Percentiles rank a stretch among this genome's conserved stretches.
Conservation (phyloP, 2,113 vertebrate species). For the Nothocercus julius region DNA sequence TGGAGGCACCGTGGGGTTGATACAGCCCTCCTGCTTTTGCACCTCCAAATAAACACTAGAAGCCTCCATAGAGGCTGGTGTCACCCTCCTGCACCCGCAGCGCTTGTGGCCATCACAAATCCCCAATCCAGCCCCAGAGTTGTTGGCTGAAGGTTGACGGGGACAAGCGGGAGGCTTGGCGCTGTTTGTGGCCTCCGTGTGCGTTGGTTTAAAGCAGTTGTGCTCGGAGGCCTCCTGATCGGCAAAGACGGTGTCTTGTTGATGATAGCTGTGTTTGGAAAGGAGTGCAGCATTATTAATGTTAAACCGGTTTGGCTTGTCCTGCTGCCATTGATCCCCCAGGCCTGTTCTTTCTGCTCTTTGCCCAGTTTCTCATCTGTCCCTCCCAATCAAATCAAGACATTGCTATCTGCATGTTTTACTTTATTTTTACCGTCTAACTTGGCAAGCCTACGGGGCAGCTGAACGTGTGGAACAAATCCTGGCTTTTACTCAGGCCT, state of each 20-base stretch:
- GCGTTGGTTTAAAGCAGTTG: conserved; percentile 40
- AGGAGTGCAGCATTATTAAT: conserved; percentile 73
- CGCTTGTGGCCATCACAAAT: background rate
- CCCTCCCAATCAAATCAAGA: conserved; percentile 77
- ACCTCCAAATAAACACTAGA: background rate
- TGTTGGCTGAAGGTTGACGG: background rate
- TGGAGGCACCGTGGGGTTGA: background rate
- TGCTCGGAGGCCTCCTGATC: conserved; percentile 53
- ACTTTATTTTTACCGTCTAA: conserved; percentile 45
- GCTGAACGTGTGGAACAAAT: background rate
- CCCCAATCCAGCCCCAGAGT: background rate
- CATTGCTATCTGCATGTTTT: conserved; percentile 44
- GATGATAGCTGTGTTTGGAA: conserved; percentile 72
- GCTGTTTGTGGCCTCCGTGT: background rate
- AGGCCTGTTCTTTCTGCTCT: conserved; percentile 75
- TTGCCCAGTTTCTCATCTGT: conserved; percentile 77
- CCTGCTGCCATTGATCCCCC: conserved; percentile 73
- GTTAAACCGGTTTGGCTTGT: conserved; percentile 83
- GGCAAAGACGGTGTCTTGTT: conserved; percentile 69
- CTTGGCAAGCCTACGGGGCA: background rate
- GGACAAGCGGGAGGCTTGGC: background rate
- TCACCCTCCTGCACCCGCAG: background rate
- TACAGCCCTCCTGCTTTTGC: background rate
- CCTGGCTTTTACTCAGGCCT: background rate
- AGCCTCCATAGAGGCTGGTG: accelerated